These are phyloP conservation scores for Tiliacea citrago DNA, from an alignment of 2,888 invertebrate species.

Conservation along the genomic window DNA sequence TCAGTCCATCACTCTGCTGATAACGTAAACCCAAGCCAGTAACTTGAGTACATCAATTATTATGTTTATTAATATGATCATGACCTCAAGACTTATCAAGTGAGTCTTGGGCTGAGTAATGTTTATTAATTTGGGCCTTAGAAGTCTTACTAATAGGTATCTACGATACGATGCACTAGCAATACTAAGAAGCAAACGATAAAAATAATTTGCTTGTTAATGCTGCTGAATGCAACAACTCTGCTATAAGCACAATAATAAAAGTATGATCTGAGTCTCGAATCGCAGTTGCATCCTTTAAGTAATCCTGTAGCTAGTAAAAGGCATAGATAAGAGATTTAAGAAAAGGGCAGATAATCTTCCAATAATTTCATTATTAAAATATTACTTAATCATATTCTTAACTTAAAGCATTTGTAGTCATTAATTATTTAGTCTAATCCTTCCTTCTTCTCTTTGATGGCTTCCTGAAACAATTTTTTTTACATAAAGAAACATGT, in stretches of 20 bases:
- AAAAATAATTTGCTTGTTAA: not conserved
- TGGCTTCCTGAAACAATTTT: constrained; percentile 93
- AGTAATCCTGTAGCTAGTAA: not conserved
- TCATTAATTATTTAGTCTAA: constrained; percentile 90
- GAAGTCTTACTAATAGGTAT: not conserved
- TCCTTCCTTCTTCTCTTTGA: constrained; percentile 97
- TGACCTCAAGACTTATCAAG: no score
- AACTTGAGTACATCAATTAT: no score
- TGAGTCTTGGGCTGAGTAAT: no score
- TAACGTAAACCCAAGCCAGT: no score
- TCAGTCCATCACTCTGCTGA: no score
- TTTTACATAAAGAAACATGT: not conserved
- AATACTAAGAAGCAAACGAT: not conserved
- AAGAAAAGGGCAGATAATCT: not conserved
- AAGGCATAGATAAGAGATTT: not conserved
- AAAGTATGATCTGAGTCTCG: not conserved
- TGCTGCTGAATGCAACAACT: not conserved
- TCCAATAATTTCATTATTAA: not conserved
- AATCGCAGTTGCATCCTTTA: not conserved
- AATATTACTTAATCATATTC: constrained; percentile 33
- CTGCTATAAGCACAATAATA: not conserved
- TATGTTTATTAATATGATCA: no score
- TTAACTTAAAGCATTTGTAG: constrained; percentile 13
- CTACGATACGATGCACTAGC: not conserved
- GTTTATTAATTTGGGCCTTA: no score